Evolutionary conservation across 2,113 vertebrate species (phyloP), one percentile per base, ranked within the genome.

Genomic region (Plectropomus leopardus): DNA sequence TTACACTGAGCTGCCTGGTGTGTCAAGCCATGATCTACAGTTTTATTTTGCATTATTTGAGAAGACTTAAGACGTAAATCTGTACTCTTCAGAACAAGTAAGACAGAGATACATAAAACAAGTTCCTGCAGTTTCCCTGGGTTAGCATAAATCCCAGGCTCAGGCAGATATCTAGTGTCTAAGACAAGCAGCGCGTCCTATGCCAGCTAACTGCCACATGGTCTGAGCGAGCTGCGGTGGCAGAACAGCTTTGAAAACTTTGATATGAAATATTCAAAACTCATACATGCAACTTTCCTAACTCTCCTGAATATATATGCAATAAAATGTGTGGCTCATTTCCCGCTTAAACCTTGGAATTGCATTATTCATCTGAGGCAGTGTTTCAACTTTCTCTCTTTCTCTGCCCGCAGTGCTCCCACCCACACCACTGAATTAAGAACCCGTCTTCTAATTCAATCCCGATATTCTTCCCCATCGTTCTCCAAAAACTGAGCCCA

Each of bases 341-440:
- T 87, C 80, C 83, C 82, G 72, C 86, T 83, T 70, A 88, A 85
- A 85, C 76, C 72, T 57, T 85, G 53, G 66, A 86, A 88, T 89
- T 92, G 77, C 91, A 93, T 94, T 92, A 93, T 93, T 93, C 91
- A 93, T 93, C 91, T 86, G 72, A 90, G 75, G 82, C 73, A 71
- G 78, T 87, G 89, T 86, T 92, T 90, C 86, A 89, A 63, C 86
- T 82, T 79, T 87, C 84, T 86, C 76, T 86, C 70, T 82, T 44
- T 74, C 82, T 73, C 60, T 69, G 73, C 82, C 72, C 3, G 36
- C 80, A 82, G 87, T 40, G 14, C 82, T 82, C 64, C 86, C 82
- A 82, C 84, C 76, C 93, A 88, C 90, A 88, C 73, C 28, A 71
- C 51, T 78, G 85, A 88, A 86, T 86, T 70, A 74, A 86, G 71